Base-by-base conservation (phyloP, 1,140 invertebrate genomes). In the Conus betulinus region DNA sequence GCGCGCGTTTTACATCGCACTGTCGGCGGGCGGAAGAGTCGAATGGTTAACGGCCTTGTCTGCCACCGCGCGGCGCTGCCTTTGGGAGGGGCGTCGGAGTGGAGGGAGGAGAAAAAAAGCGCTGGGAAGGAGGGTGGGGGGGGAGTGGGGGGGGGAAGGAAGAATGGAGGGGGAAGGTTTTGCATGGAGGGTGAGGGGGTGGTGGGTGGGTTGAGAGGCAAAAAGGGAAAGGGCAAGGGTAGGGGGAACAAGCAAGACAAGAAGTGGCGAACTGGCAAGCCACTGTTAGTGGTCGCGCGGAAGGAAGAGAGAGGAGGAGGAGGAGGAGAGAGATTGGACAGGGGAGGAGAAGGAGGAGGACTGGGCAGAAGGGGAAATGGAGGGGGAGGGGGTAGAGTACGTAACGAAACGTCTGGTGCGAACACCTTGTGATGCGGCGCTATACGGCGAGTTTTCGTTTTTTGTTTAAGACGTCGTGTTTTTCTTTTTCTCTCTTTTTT, bases 1-100 rank as follows among this genome's bases (percentile, higher is more conserved):
- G 79, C 82, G 84, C 52, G 67, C 88, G 84, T 87, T 87, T 91
- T 90, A 91, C 89, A 91, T 89, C 84, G 17, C 63, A 39, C 81
- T 39, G 51, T 83, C 81, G 82, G 25, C 76, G 74, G 87, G 88
- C 87, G 83, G 71, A 91, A 88, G 90, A 90, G 90, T 90, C 90
- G 91, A 90, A 88, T 86, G 85, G 89, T 85, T 85, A 52, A 88
- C 84, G 53, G 76, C 57, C 53, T 82, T 57, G 57, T 15, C 57
- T 60, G 8, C 8, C n/a, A 27, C 55, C 79, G 78, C 79, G 87
- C 87, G 57, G 87, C 55, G 74, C 23, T 23, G 85, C 23, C 23
- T 71, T 53, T n/a, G 63, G 25, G 71, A n/a, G 39, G 27, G 27
- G 67, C 39, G n/a, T 25, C 17, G 51, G 52, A n/a, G 52, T 25